A percentile compares a stretch with the other conserved stretches of the same genome.
These are phyloP conservation scores for Hyperoplus immaculatus DNA, from an alignment of 2,797 vertebrate genomes.

Conservation along the genomic window DNA sequence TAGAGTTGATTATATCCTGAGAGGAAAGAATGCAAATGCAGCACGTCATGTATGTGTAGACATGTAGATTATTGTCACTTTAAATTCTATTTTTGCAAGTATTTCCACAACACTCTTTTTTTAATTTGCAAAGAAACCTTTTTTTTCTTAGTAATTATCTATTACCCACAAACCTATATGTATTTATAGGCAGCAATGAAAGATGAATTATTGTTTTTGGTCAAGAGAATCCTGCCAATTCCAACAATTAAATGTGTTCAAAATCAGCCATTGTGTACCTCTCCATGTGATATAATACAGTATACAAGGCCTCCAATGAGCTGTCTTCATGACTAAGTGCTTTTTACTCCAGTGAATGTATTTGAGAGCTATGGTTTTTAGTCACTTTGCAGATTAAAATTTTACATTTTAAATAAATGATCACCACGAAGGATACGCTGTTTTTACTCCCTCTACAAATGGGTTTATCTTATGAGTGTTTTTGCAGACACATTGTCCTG, in stretches of 20 bases:
- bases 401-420: background rate
- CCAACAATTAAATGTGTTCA: background rate
- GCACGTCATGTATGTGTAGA: background rate
- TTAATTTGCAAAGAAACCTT: too few relatives aligned
- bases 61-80: too few relatives aligned
- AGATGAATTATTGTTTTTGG: background rate
- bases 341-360: background rate
- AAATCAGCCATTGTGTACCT: background rate
- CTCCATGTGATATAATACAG: background rate
- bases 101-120: too few relatives aligned
- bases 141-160: background rate
- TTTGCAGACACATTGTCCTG: conserved; percentile 27
- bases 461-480: background rate
- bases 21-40: background rate
- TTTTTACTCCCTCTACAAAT: background rate
- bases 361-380: background rate
- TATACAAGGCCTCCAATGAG: background rate
- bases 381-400: background rate
- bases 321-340: background rate
- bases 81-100: too few relatives aligned
- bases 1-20: conserved; percentile 97
- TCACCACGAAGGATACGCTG: background rate
- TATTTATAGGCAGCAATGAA: background rate
- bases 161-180: background rate
- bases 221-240: background rate